These are phyloP conservation scores for Psammodynastes pulverulentus DNA, from an alignment of 2,113 vertebrate genomes.

Conservation along the genomic window DNA sequence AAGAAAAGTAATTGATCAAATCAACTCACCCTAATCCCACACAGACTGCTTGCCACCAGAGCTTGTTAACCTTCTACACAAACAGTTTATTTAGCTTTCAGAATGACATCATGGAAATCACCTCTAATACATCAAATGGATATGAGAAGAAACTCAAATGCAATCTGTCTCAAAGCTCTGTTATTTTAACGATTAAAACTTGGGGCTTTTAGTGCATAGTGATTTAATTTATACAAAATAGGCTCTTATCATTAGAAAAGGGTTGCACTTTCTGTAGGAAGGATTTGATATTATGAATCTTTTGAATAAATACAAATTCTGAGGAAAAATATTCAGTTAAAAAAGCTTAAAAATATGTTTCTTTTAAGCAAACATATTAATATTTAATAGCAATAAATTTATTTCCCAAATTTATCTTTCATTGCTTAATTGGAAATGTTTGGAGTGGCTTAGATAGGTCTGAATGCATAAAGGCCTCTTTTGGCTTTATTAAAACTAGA, in stretches of 20 bases:
- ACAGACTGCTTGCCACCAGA: constrained; percentile 54
- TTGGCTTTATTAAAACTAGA: not conserved
- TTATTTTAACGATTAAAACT: constrained; percentile 28
- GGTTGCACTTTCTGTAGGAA: not conserved
- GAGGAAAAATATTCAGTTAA: not conserved
- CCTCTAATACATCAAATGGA: constrained; percentile 61
- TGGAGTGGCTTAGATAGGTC: not conserved
- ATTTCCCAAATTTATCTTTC: not conserved
- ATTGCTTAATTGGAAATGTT: not conserved
- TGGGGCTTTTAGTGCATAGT: constrained; percentile 8
- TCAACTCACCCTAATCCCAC: constrained; percentile 70
- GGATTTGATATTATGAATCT: not conserved
- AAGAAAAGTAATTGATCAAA: constrained; percentile 78
- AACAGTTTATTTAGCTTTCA: constrained; percentile 73
- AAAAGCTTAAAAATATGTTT: not conserved
- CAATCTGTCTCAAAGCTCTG: constrained; percentile 40
- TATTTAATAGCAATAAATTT: not conserved
- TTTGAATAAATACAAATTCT: constrained; percentile 8
- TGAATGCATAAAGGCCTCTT: not conserved
- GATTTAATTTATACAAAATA: constrained; percentile 30
- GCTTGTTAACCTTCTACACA: constrained; percentile 71
- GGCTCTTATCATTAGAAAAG: not conserved
- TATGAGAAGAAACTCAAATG: constrained; percentile 52
- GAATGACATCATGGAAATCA: constrained; percentile 70
- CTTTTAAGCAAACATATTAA: not conserved